Evolutionary conservation across 1,140 invertebrate species (phyloP).

Genomic region (Drosophila kepulauana): DNA sequence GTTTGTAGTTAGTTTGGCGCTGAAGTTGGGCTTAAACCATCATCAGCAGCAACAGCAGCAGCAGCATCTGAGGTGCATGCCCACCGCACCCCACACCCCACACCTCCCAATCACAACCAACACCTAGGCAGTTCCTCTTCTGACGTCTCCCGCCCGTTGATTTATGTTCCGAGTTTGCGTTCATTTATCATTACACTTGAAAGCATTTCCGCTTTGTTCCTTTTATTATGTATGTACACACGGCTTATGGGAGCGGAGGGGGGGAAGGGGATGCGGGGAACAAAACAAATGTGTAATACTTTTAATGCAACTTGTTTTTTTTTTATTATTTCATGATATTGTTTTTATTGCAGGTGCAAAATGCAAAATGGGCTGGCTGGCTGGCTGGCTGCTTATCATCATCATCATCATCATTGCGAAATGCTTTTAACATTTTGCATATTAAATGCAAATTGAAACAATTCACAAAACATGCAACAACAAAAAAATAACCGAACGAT

Average conservation of each 20-base stretch:
- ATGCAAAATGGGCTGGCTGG: conserved; percentile 62
- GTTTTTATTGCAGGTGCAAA: conserved; percentile 62
- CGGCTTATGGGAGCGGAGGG: conserved; percentile 7
- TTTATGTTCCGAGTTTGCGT: conserved; percentile 80
- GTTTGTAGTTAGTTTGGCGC: conserved; percentile 71
- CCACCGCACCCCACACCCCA: neutral
- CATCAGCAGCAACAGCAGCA: conserved; percentile 42
- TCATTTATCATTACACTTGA: conserved; percentile 83
- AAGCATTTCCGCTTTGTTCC: conserved; percentile 78
- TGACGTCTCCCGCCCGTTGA: conserved; percentile 43
- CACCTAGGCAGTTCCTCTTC: neutral
- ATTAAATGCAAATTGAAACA: conserved; percentile 41
- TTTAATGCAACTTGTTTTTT: conserved; percentile 56
- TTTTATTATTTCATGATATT: conserved; percentile 16
- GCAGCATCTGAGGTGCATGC: conserved; percentile 59
- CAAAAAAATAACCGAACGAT: neutral
- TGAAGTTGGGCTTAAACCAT: conserved; percentile 79
- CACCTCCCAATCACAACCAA: neutral
- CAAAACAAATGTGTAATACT: conserved; percentile 69
- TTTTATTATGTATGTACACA: conserved; percentile 70
- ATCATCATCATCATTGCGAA: conserved; percentile 61
- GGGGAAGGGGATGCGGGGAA: neutral
- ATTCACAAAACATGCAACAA: conserved; percentile 15
- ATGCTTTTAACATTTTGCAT: conserved; percentile 64
- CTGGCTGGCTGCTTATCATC: too few relatives aligned